phyloP scores from a whole-genome alignment of 1,140 invertebrate genomes.

The Drosophila dunni region DNA sequence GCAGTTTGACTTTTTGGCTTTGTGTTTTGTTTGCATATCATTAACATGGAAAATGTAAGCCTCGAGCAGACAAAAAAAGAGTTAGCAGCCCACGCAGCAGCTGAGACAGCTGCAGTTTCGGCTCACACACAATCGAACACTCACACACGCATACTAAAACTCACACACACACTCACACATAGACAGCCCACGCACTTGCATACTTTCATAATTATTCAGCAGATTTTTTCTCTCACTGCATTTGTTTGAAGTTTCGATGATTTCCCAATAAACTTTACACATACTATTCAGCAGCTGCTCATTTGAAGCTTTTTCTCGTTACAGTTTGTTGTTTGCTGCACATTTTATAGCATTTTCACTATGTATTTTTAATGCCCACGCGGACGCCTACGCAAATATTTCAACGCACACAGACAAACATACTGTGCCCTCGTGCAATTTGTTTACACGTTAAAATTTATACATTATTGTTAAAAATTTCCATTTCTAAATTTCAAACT shows the following conservation, averaged over 20 bases:
- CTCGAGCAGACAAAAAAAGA: conserved; percentile 52
- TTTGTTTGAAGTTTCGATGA: conserved; percentile 70
- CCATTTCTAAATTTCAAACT: conserved; percentile 17
- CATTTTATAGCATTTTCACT: conserved; percentile 39
- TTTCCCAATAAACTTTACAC: conserved; percentile 67
- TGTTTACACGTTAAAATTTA: conserved; percentile 39
- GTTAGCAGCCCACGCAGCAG: conserved; percentile 67
- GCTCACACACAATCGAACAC: conserved; percentile 1
- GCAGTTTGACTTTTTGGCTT: conserved; percentile 47
- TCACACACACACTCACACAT: background rate
- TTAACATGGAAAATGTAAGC: conserved; percentile 74
- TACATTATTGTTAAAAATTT: conserved; percentile 34
- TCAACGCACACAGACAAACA: conserved; percentile 20
- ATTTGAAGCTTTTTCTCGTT: conserved; percentile 33
- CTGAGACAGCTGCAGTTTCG: conserved; percentile 36
- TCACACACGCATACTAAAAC: background rate
- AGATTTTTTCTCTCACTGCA: conserved; percentile 34
- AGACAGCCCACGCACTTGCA: conserved; percentile 59
- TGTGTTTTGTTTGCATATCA: conserved; percentile 75
- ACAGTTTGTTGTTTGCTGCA: conserved; percentile 39
- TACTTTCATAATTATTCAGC: conserved; percentile 75
- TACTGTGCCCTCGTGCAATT: conserved; percentile 30
- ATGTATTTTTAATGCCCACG: conserved; percentile 24
- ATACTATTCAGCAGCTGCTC: conserved; percentile 46
- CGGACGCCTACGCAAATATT: conserved; percentile 28